These are phyloP conservation scores for Heliconius erato DNA, from an alignment of 2,888 invertebrate species.

Conservation along the genomic window DNA sequence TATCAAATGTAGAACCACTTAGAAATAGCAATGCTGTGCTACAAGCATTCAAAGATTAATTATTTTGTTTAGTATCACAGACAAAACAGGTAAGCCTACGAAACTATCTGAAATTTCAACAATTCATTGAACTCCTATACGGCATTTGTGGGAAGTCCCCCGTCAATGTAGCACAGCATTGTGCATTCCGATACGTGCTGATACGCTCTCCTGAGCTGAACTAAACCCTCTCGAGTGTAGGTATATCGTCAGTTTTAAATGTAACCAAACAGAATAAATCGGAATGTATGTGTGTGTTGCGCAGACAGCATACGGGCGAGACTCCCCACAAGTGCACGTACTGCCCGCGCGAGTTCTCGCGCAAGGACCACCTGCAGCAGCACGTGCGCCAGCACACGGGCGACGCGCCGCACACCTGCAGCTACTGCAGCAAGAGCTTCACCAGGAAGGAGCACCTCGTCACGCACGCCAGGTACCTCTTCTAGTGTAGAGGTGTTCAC, in stretches of 20 bases:
- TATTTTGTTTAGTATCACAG: conserved; percentile 19
- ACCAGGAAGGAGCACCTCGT: conserved; percentile 90
- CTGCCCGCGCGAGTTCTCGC: conserved; percentile 86
- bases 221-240: background rate
- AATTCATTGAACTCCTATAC: conserved; percentile 52
- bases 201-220: conserved; percentile 42
- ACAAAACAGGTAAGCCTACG: conserved; percentile 42
- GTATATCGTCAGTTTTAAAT: conserved; percentile 26
- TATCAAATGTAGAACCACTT: conserved; percentile 8
- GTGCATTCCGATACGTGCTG: conserved; percentile 77
- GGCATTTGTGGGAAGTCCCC: conserved; percentile 80
- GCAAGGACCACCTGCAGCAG: conserved; percentile 95
- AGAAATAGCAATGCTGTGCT: conserved; percentile 77
- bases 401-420: conserved; percentile 89
- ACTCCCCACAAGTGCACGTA: conserved; percentile 91
- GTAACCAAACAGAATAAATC: conserved; percentile 57
- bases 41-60: conserved; percentile 56
- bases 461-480: conserved; percentile 84
- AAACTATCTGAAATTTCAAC: conserved; percentile 11
- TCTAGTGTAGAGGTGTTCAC: background rate
- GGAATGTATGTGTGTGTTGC: conserved; percentile 77
- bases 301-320: conserved; percentile 92
- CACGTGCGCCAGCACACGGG: conserved; percentile 92
- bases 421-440: conserved; percentile 89
- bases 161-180: conserved; percentile 77